Evolutionary conservation across 2,888 invertebrate genomes (phyloP).

Genomic region (Callyntrura sp.): DNA sequence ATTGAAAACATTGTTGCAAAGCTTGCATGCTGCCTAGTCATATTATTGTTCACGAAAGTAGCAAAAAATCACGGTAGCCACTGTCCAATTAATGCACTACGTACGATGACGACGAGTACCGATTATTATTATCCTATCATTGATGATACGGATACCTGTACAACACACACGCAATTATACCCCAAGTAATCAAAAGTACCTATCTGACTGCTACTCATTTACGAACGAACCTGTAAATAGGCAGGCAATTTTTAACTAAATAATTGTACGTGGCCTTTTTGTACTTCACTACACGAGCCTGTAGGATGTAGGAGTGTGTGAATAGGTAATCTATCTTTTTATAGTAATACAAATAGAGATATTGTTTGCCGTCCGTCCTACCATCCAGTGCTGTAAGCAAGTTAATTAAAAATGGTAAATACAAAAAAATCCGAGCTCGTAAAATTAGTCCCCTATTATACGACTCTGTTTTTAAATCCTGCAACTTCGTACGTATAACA

Average conservation of each 20-base stretch:
- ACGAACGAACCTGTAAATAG: neutral
- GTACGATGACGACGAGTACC: neutral
- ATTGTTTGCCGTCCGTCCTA: neutral
- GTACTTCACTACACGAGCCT: neutral
- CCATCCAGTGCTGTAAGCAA: neutral
- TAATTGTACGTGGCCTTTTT: neutral
- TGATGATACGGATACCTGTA: neutral
- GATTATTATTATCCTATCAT: neutral
- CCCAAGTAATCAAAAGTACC: neutral
- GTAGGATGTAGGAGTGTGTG: no score
- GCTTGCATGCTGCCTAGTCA: no score
- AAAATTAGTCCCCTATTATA: slow-evolving; percentile 10
- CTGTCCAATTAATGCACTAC: neutral
- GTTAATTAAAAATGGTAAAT: slow-evolving; percentile 13
- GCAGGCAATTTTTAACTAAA: neutral
- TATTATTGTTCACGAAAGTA: neutral
- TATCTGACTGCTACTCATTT: neutral
- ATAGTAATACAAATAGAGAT: neutral
- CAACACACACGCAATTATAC: neutral
- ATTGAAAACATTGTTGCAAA: neutral
- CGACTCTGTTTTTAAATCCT: neutral
- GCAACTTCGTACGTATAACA: neutral
- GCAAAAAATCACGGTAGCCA: neutral
- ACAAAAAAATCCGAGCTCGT: slow-evolving; percentile 11
- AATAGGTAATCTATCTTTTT: neutral